Percentiles rank a stretch among this genome's conserved stretches.
Conservation (phyloP, 2,888 invertebrate species). For the Escarpia spicata region DNA sequence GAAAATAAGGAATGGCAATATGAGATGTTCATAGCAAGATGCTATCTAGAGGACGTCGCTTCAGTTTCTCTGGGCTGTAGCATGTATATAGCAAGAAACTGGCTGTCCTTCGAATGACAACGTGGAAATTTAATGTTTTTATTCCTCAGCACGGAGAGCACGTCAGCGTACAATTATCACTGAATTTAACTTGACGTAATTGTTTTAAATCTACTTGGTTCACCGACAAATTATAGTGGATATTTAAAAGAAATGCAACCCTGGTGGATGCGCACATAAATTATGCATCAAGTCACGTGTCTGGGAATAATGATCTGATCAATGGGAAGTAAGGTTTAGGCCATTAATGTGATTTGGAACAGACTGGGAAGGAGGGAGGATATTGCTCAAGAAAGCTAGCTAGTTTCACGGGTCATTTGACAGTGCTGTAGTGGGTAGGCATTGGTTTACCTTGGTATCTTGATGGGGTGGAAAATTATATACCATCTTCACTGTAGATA, state of each 20-base stretch:
- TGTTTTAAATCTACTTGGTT: background rate
- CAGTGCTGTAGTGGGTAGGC: background rate
- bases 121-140: background rate
- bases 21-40: too few relatives aligned
- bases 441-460: background rate
- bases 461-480: background rate
- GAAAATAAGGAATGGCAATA: background rate
- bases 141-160: background rate
- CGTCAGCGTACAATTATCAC: background rate
- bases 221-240: background rate
- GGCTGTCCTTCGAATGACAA: background rate
- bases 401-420: background rate
- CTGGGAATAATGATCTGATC: background rate
- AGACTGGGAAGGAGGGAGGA: background rate
- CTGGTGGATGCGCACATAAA: background rate
- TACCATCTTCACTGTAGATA: background rate
- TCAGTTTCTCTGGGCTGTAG: background rate
- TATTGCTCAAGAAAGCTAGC: background rate
- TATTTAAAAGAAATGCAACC: constrained; percentile 9
- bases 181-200: background rate
- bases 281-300: background rate
- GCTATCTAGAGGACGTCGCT: background rate
- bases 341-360: background rate
- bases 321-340: background rate
- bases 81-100: background rate